Evolutionary conservation across 2,888 invertebrate genomes (phyloP), one percentile per base, ranked within the genome.

Genomic region (Eupithecia subfuscata): DNA sequence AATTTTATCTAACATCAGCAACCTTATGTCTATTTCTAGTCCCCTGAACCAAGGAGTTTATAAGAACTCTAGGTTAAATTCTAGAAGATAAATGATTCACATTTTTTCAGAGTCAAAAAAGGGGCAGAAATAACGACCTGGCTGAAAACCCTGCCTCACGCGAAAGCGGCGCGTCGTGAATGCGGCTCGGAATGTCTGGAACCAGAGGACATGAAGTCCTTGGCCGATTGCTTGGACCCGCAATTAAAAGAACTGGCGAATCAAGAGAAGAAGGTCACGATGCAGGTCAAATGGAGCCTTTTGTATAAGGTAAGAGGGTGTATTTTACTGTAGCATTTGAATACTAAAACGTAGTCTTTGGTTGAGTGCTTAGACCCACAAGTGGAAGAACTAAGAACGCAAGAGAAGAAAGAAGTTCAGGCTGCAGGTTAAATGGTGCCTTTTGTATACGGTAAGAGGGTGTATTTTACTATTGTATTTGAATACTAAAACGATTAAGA

Each of bases 211-310:
- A 88, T 96, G 82, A 88, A 87, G 71, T 85, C 86, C 0, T 81
- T 96, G 0, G 87, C 93, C 0, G 82, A 82, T 0, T 82, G 88
- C 0, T 79, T 95, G 18, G 90, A 92, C 63, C 48, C 84, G 0
- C 96, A 96, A 83, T 82, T 93, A 37, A 69, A 71, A 0, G 78
- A 82, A 0, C 79, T 91, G 0, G 79, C 82, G 43, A 75, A 70
- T 0, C 78, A 84, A 8, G 90, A 89, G 80, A 96, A 96, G 84
- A 95, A 92, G 64, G 95, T 96, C 64, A 95, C 96, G 34, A 95
- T 98, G 91, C 97, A 97, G 87, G 97, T 98, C 64, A 97, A 97
- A 86, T 98, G 98, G 77, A 96, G 96, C 86, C 92, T 97, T 56
- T 89, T 98, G 0, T 97, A 96, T 86, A 96, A 96, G 95, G 97